Percentiles rank a stretch among this genome's conserved stretches.
Conservation (phyloP, 2,113 vertebrate species). For the Oplegnathus fasciatus region DNA sequence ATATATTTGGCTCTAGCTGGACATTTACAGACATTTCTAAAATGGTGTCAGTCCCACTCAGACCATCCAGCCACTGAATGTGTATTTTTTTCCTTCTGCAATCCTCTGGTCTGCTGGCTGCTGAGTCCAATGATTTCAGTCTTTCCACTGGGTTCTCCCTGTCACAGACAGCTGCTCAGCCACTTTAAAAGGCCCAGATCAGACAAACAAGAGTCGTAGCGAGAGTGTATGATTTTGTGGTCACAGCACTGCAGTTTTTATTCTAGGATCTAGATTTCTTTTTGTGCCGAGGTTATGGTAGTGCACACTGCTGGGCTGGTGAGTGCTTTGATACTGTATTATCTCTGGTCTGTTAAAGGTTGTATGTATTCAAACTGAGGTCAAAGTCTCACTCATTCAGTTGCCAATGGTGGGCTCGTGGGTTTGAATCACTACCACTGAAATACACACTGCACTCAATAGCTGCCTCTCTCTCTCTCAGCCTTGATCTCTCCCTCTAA, state of each 20-base stretch:
- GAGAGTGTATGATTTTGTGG: conserved; percentile 62
- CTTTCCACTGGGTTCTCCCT: conserved; percentile 66
- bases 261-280: conserved; percentile 45
- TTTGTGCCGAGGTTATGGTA: conserved; percentile 2
- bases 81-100: conserved; percentile 49
- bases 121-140: conserved; percentile 73
- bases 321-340: conserved; percentile 34
- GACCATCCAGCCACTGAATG: conserved; percentile 16
- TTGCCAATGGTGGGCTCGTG: conserved; percentile 24
- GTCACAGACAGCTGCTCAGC: conserved; percentile 65
- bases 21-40: conserved; percentile 21
- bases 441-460: conserved; percentile 3
- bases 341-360: conserved; percentile 45
- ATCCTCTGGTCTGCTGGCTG: conserved; percentile 46
- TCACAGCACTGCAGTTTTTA: conserved; percentile 54
- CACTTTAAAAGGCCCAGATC: conserved; percentile 66
- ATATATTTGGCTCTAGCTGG: background rate
- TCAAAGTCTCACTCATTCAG: conserved; percentile 27
- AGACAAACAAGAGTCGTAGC: conserved; percentile 37
- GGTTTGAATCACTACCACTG: conserved; percentile 32
- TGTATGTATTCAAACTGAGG: conserved; percentile 44
- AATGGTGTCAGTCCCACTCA: conserved; percentile 14
- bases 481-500: conserved; percentile 8
- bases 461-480: background rate
- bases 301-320: conserved; percentile 16